These are phyloP conservation scores for Phallusia fumigata DNA, from an alignment of 23 tunicate genomes.

Conservation along the genomic window DNA sequence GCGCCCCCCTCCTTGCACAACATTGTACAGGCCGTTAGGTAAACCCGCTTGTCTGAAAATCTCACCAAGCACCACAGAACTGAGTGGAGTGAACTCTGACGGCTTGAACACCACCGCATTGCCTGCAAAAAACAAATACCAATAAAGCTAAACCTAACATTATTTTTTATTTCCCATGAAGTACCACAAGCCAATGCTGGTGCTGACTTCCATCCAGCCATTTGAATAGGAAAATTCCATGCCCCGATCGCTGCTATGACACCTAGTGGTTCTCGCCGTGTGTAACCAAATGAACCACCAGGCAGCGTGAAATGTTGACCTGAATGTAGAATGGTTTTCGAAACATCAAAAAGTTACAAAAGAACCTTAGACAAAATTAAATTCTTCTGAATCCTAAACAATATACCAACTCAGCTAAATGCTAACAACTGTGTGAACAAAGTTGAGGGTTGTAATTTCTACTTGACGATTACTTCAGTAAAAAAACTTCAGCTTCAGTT, in stretches of 20 bases:
- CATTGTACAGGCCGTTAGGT: conserved; percentile 81
- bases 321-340: too few relatives aligned
- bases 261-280: conserved; percentile 91
- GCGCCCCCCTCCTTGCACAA: conserved; percentile 84
- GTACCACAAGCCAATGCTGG: conserved; percentile 97
- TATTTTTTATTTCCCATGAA: neutral
- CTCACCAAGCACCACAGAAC: conserved; percentile 82
- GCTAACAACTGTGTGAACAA: too few relatives aligned
- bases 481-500: too few relatives aligned
- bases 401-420: too few relatives aligned
- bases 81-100: conserved; percentile 84
- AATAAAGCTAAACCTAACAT: neutral
- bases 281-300: conserved; percentile 69
- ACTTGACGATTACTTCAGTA: too few relatives aligned
- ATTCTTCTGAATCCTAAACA: too few relatives aligned
- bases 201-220: conserved; percentile 99
- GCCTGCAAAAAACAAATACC: conserved; percentile 14
- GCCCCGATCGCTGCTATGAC: conserved; percentile 96
- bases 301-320: conserved; percentile 71
- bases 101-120: conserved; percentile 95
- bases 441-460: too few relatives aligned
- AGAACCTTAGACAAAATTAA: too few relatives aligned
- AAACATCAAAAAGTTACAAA: neutral
- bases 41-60: conserved; percentile 74
- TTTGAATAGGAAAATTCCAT: conserved; percentile 97